Percentiles rank a stretch among this genome's conserved stretches.
Evolutionary conservation across 2,888 invertebrate species (phyloP).

Genomic region (Emmelina monodactyla): DNA sequence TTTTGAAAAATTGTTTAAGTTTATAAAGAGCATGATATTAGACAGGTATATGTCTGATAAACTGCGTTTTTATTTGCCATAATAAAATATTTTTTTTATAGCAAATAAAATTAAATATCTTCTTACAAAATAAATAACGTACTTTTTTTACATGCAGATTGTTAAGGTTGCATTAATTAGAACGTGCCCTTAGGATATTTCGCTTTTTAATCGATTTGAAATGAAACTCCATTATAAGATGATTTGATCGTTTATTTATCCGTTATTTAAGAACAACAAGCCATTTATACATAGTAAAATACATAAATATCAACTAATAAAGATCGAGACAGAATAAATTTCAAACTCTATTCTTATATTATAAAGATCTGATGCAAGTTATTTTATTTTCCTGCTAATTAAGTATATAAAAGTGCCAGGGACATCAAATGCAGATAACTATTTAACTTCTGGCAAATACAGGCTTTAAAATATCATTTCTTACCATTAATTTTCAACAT

Average conservation of each 20-base stretch:
- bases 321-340: background rate
- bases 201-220: no score
- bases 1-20: no score
- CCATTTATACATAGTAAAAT: constrained; percentile 1
- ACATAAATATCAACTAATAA: background rate
- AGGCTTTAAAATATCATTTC: constrained; percentile 25
- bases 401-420: background rate
- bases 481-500: background rate
- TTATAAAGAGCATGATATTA: no score
- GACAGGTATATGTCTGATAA: no score
- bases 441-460: constrained; percentile 54
- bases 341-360: background rate
- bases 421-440: background rate
- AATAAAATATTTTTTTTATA: no score
- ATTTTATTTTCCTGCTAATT: background rate
- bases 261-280: background rate
- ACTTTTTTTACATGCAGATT: no score
- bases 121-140: no score
- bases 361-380: background rate
- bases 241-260: background rate
- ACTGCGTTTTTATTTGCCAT: no score
- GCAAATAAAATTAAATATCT: no score
- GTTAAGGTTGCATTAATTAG: no score
- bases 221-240: constrained; percentile 1
- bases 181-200: no score